Conservation (phyloP, 2,113 vertebrate species). For the Caracal caracal region DNA sequence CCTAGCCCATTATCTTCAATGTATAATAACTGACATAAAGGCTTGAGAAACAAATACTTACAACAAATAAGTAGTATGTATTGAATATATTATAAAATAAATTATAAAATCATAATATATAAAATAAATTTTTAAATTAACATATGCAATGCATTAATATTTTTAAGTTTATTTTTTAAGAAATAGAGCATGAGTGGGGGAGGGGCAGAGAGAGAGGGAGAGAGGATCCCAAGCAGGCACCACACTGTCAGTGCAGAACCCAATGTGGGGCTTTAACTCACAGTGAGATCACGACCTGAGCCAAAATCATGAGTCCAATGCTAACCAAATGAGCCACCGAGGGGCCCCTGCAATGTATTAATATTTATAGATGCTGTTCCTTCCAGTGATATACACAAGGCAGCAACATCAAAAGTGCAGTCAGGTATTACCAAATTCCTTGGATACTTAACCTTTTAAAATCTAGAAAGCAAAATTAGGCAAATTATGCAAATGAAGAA, state of each 20-base stretch:
- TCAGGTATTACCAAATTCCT: slow-evolving; percentile 14
- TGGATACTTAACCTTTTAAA: background rate
- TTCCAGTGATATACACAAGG: background rate
- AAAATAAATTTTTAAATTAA: background rate
- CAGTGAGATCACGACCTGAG: no score
- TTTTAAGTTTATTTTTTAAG: background rate
- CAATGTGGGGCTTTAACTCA: no score
- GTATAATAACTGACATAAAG: slow-evolving; percentile 30
- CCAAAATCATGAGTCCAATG: no score
- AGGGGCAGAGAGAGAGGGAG: no score
- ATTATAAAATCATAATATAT: background rate
- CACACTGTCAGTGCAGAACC: no score
- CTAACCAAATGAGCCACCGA: no score
- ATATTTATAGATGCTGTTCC: background rate
- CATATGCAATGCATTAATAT: background rate
- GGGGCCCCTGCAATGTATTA: background rate
- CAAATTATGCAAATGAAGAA: slow-evolving; percentile 4
- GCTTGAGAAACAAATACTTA: background rate
- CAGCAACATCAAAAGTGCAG: background rate
- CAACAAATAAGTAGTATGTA: background rate
- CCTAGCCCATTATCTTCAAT: background rate
- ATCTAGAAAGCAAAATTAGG: background rate
- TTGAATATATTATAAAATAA: slow-evolving; percentile 8
- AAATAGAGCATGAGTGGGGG: no score
- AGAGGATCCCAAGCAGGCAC: no score